These are phyloP conservation scores for Drosophila bipectinata DNA, from an alignment of 1,140 invertebrate species.

Conservation along the genomic window DNA sequence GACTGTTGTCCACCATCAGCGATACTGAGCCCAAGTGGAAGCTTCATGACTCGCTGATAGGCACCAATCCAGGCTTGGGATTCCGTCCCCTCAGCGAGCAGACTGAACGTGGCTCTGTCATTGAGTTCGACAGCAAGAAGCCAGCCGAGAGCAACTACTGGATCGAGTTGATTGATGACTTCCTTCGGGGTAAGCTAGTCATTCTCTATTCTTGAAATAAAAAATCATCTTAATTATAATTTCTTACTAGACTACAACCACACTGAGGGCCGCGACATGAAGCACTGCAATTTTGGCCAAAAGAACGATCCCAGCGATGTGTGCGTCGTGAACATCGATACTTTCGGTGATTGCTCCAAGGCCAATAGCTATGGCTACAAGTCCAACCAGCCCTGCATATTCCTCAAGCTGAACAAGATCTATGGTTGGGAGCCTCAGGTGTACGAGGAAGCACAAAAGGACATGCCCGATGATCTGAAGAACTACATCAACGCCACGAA, in stretches of 20 bases:
- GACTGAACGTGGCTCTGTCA: conserved; percentile 92
- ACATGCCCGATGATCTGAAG: conserved; percentile 89
- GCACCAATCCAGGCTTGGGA: conserved; percentile 95
- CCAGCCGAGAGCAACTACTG: conserved; percentile 88
- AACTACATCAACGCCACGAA: conserved; percentile 85
- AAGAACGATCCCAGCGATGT: conserved; percentile 86
- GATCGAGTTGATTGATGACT: conserved; percentile 88
- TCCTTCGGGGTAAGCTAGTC: conserved; percentile 88
- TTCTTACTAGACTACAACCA: conserved; percentile 81
- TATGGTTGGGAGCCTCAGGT: conserved; percentile 91
- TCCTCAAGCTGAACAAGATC: conserved; percentile 94
- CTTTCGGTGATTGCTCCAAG: conserved; percentile 88
- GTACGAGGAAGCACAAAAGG: conserved; percentile 86
- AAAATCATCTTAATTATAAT: neutral
- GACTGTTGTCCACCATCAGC: conserved; percentile 89
- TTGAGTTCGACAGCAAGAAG: conserved; percentile 91
- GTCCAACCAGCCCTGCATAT: conserved; percentile 90
- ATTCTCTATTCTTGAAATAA: neutral
- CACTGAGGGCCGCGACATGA: conserved; percentile 87
- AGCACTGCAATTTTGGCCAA: conserved; percentile 88
- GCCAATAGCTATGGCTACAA: conserved; percentile 89
- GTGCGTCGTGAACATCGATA: conserved; percentile 88
- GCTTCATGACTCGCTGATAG: conserved; percentile 91
- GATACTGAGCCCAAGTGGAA: conserved; percentile 89
- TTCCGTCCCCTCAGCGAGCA: conserved; percentile 92